Conservation (phyloP, 2,113 vertebrate species). For the Sakesphorus luctuosus region DNA sequence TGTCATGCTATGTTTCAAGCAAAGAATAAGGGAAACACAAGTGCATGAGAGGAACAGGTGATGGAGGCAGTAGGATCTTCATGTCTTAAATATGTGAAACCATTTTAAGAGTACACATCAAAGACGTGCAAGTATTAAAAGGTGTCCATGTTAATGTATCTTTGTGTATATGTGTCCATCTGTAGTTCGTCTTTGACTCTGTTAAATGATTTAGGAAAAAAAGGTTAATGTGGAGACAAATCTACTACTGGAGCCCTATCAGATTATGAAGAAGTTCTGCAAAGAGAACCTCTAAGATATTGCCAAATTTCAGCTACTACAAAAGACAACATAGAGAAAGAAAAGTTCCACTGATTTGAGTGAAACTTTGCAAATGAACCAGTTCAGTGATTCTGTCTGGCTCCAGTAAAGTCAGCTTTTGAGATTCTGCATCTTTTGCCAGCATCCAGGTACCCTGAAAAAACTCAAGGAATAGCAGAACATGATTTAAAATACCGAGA, state of each 20-base stretch:
- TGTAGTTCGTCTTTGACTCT: neutral
- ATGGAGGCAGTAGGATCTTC: neutral
- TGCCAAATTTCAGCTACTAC: neutral
- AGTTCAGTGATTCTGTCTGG: fast-evolving
- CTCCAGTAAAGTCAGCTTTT: neutral
- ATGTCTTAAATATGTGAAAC: neutral
- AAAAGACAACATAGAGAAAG: neutral
- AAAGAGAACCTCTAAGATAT: neutral
- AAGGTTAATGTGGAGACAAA: neutral
- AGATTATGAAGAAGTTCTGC: neutral
- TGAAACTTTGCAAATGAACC: neutral
- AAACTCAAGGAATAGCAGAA: neutral
- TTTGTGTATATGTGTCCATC: neutral
- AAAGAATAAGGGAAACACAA: neutral
- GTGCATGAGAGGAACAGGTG: neutral
- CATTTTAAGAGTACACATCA: neutral
- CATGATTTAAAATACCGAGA: neutral
- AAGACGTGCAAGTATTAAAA: neutral
- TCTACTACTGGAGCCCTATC: neutral
- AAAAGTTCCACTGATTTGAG: neutral
- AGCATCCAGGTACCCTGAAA: neutral
- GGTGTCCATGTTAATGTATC: fast-evolving
- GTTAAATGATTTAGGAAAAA: neutral
- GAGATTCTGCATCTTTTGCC: neutral
- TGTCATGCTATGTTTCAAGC: neutral